Conservation (phyloP, 2,113 vertebrate species). For the Baryphthengus martii region DNA sequence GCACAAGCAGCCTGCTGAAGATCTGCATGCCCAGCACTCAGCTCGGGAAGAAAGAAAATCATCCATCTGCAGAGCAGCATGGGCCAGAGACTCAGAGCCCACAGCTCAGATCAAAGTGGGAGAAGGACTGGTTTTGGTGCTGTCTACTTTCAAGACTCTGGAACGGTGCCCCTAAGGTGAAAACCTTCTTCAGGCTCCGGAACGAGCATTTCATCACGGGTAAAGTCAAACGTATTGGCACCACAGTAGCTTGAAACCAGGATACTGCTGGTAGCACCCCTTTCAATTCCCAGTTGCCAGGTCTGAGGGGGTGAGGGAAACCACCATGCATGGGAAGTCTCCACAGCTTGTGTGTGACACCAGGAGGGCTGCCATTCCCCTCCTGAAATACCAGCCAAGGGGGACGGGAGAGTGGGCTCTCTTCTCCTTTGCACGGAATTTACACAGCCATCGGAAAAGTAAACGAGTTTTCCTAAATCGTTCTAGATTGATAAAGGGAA, state of each 20-base stretch:
- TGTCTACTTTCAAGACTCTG: too few species aligned
- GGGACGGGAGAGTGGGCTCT: too few species aligned
- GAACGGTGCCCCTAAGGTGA: not conserved
- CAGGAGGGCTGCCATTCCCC: not conserved
- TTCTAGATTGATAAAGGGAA: not conserved
- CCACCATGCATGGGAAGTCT: rapidly evolving
- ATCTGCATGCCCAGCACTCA: not conserved
- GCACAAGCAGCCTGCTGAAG: not conserved
- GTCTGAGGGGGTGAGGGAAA: not conserved
- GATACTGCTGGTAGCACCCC: not conserved
- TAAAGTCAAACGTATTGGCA: not conserved
- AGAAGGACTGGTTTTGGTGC: not conserved
- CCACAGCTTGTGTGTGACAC: not conserved
- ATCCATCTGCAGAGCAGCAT: not conserved
- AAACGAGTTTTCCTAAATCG: not conserved
- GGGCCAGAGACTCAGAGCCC: not conserved
- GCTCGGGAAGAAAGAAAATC: not conserved
- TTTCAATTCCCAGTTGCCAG: not conserved
- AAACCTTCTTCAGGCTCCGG: not conserved
- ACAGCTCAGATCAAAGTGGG: not conserved
- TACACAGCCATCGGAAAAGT: not conserved
- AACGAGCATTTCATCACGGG: not conserved
- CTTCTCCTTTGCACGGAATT: not conserved
- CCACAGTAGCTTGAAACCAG: not conserved
- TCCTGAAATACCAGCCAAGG: not conserved